Conservation (phyloP, 2,797 vertebrate species). For the Anguilla marmorata region DNA sequence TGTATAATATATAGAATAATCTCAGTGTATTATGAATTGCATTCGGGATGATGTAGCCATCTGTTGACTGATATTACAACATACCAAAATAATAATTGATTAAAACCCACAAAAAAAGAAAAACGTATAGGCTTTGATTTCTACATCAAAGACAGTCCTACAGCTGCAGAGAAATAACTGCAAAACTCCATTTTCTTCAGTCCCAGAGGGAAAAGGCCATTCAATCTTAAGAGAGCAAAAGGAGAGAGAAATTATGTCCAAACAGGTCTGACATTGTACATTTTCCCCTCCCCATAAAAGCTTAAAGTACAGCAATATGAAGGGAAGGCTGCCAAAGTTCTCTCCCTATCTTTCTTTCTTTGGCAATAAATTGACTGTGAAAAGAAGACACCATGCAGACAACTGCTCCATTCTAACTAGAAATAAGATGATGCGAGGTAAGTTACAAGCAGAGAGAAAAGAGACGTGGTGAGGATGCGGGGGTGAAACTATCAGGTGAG, state of each 20-base stretch:
- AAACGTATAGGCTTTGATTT: background rate
- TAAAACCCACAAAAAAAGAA: background rate
- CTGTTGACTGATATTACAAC: background rate
- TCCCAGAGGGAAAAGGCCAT: background rate
- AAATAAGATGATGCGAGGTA: background rate
- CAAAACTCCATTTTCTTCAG: background rate
- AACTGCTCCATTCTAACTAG: background rate
- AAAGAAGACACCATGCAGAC: background rate
- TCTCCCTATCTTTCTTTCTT: background rate
- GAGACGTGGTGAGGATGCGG: background rate
- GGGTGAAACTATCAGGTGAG: background rate
- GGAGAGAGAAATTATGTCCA: background rate
- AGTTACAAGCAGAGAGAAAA: background rate
- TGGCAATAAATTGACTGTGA: constrained; percentile 9
- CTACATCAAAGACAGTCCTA: background rate
- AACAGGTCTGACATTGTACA: constrained; percentile 3
- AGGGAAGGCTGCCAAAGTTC: background rate
- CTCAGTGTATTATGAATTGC: background rate
- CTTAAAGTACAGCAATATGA: constrained; percentile 3
- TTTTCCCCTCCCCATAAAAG: background rate
- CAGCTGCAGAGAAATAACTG: background rate
- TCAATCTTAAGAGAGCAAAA: constrained; percentile 24
- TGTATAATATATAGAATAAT: too few species aligned
- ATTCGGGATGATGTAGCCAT: background rate
- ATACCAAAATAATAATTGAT: background rate